A percentile compares a stretch with the other conserved stretches of the same genome.
Evolutionary conservation across 2,113 vertebrate genomes (phyloP).

Genomic region (Peromyscus leucopus): DNA sequence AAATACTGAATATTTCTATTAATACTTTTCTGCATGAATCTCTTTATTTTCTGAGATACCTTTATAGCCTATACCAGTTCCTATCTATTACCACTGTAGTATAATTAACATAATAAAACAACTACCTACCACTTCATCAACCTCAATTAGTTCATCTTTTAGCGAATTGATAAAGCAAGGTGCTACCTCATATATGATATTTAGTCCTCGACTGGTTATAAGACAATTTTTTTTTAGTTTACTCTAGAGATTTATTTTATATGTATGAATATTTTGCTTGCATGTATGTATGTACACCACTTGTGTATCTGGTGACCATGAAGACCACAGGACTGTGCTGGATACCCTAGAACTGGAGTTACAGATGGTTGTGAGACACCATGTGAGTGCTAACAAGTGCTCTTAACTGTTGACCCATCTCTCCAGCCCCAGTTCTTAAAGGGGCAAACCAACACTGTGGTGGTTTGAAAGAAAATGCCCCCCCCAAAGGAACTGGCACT

Average conservation of each 20-base stretch:
- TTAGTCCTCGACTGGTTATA: slow-evolving; percentile 16
- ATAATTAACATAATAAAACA: slow-evolving; percentile 20
- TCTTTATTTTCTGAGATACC: slow-evolving; percentile 8
- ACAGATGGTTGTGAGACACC: neutral
- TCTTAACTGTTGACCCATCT: neutral
- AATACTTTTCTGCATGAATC: slow-evolving; percentile 21
- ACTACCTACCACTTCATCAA: neutral
- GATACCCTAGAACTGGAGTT: neutral
- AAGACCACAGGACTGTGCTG: neutral
- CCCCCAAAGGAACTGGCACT: too few relatives aligned
- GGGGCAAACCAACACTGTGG: slow-evolving; percentile 2
- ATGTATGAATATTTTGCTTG: neutral
- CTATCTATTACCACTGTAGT: neutral
- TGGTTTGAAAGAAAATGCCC: too few relatives aligned
- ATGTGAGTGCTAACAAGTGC: neutral
- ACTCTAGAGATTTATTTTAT: neutral
- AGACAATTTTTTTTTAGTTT: neutral
- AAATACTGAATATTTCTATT: neutral
- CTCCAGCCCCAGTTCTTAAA: neutral
- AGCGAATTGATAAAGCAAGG: slow-evolving; percentile 2
- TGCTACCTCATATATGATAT: slow-evolving; percentile 22
- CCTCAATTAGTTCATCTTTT: neutral
- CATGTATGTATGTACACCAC: neutral
- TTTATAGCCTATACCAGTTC: slow-evolving; percentile 20
- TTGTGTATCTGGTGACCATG: neutral